Evolutionary conservation across 1,140 invertebrate species (phyloP), one percentile per base, ranked within the genome.

Genomic region (Anoplolepis gracilipes): DNA sequence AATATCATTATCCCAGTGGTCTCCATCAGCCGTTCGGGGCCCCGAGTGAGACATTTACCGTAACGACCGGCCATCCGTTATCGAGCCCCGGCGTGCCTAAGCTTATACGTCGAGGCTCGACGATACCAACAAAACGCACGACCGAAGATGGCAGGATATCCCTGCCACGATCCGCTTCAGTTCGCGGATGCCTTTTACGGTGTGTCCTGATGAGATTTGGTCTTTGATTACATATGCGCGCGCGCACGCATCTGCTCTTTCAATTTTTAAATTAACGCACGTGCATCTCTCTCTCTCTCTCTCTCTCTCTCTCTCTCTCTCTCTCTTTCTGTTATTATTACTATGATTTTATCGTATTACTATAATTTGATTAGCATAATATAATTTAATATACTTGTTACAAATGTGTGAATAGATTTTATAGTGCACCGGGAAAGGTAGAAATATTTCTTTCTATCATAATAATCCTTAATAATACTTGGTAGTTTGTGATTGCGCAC

Each of bases 1-100:
- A 93, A 93, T 93, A 93, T 93, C 92, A 93, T 93, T 93, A 93
- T 92, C 91, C 86, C 92, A 88, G 91, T 90, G 91, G 89, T 90
- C 84, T 88, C 82, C 88, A 81, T 90, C 88, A 85, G 86, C 69
- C 75, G 86, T 89, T 79, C 87, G 78, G 70, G 65, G 86, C 86
- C 88, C 59, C 87, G 89, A 92, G 91, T 92, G 90, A 92, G 91
- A 92, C 91, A 92, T 92, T 92, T 91, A 91, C 87, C 86, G 88
- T 91, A 91, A 91, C 90, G 90, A 91, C 90, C 87, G 77, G 87
- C 87, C 90, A 91, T 91, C 90, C 87, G 90, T 91, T 91, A 91
- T 88, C 87, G 90, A 87, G 81, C 81, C 69, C 62, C 70, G 81
- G 75, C 67, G 57, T 62, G 70, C 87, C 90, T 87, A 84, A 90